Evolutionary conservation across 2,113 vertebrate genomes (phyloP).

Genomic region (Anser cygnoides): DNA sequence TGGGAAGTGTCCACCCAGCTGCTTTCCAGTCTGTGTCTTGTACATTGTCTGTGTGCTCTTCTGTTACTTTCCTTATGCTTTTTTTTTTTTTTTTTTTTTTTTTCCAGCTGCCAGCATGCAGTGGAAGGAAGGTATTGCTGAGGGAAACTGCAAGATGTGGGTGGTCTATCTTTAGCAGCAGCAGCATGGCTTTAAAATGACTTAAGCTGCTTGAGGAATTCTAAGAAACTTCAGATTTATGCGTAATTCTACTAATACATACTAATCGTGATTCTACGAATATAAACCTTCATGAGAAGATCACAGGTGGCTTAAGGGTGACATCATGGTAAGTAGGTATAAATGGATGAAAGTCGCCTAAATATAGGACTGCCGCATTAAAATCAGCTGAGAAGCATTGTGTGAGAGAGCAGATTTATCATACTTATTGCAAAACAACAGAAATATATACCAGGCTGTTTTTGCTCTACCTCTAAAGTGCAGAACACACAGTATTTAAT

Average conservation of each 20-base stretch:
- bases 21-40: not conserved
- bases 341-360: not conserved
- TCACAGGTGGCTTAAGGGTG: not conserved
- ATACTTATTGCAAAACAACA: not conserved
- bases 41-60: not conserved
- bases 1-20: not conserved
- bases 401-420: not conserved
- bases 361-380: not conserved
- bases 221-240: not conserved
- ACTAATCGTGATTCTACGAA: not conserved
- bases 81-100: not conserved
- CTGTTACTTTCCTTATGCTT: not conserved
- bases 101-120: rapidly evolving
- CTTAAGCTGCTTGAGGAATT: not conserved
- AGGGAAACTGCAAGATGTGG: not conserved
- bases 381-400: not conserved
- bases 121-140: not conserved
- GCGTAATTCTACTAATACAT: not conserved
- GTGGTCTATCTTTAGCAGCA: constrained; percentile 34
- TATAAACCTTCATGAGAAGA: not conserved
- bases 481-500: not conserved
- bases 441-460: not conserved
- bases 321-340: not conserved
- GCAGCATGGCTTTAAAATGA: not conserved
- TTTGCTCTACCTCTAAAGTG: not conserved